These are phyloP conservation scores for Boulengeromyrus knoepffleri DNA, from an alignment of 2,113 vertebrate species.

Conservation along the genomic window DNA sequence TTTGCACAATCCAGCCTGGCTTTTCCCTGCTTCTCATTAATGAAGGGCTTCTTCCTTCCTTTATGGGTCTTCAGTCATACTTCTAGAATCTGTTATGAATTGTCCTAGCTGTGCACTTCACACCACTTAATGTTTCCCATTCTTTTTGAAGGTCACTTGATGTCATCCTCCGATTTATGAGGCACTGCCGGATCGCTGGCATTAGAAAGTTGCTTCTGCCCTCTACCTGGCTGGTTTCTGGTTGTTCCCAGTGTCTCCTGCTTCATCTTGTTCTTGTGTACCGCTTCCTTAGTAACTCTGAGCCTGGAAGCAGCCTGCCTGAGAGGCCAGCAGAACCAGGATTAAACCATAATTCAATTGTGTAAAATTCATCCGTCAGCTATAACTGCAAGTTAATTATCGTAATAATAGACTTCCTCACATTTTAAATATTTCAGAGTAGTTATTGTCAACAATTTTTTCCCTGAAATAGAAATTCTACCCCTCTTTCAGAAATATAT, in stretches of 20 bases:
- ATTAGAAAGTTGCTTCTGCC: not conserved
- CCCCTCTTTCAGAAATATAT: not conserved
- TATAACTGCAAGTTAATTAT: not conserved
- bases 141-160: not conserved
- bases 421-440: not conserved
- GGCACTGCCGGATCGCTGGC: not conserved
- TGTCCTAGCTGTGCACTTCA: not conserved
- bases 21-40: not conserved
- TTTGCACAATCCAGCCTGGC: not conserved
- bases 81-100: not conserved
- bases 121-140: not conserved
- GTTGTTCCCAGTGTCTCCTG: not conserved
- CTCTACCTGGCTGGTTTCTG: not conserved
- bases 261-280: not conserved
- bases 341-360: not conserved
- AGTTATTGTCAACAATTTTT: not conserved
- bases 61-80: not conserved
- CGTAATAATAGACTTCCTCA: not conserved
- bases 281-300: not conserved
- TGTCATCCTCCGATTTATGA: not conserved
- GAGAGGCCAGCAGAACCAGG: not conserved
- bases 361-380: not conserved
- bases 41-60: not conserved
- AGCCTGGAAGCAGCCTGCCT: not conserved
- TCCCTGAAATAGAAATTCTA: not conserved